phyloP scores from a whole-genome alignment of 2,113 vertebrate genomes.

The Lucifuga dentata region DNA sequence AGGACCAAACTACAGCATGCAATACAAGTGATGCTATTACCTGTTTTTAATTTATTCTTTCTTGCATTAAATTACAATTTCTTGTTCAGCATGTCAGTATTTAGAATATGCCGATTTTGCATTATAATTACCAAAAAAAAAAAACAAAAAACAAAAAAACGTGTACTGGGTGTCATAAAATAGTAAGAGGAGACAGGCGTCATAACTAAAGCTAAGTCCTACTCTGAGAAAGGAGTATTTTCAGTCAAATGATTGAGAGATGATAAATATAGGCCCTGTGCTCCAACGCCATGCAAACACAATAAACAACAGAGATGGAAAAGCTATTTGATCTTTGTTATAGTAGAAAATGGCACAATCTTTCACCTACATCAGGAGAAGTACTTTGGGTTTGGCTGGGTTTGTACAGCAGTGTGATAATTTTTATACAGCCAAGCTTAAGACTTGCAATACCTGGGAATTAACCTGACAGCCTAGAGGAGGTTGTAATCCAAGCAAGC shows the following conservation, averaged over 20 bases:
- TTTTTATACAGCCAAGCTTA: constrained; percentile 5
- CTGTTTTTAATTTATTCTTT: too few species aligned
- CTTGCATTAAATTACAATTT: too few species aligned
- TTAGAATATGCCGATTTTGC: too few species aligned
- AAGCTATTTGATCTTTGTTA: not conserved
- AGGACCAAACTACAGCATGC: too few species aligned
- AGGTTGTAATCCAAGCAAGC: constrained; percentile 6
- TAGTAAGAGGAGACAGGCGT: constrained; percentile 10
- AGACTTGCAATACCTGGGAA: not conserved
- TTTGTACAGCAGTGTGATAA: not conserved
- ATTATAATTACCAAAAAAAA: too few species aligned
- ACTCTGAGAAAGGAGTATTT: constrained; percentile 45
- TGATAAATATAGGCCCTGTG: constrained; percentile 35
- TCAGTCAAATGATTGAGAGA: constrained; percentile 47
- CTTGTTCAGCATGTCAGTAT: too few species aligned
- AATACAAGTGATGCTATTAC: too few species aligned
- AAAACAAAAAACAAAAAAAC: too few species aligned
- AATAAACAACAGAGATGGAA: constrained; percentile 3
- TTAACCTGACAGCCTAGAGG: constrained; percentile 15
- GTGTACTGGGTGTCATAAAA: too few species aligned
- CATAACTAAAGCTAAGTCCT: constrained; percentile 29
- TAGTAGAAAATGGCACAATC: too few species aligned
- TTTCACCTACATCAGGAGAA: constrained; percentile 19
- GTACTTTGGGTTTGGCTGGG: not conserved
- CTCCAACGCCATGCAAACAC: constrained; percentile 20